Evolutionary conservation across 2,113 vertebrate species (phyloP), one percentile per base, ranked within the genome.

Genomic region (Puma concolor): DNA sequence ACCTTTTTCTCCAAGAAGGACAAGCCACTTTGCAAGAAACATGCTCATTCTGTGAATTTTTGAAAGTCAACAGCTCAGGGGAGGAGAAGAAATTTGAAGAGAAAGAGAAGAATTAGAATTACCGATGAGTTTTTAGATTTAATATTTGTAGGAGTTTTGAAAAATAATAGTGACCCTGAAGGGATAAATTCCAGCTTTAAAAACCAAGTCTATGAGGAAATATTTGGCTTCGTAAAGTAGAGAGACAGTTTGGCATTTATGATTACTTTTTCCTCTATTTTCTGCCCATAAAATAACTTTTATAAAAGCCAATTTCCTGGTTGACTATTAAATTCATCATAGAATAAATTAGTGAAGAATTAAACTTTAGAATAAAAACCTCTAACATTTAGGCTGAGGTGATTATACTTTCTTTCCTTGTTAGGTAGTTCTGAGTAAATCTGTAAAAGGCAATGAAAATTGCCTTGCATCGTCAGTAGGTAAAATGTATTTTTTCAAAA

Each of bases 21-120:
- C 97, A 99, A 99, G 97, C 99, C 99, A 33, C 99, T 99, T 52
- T 99, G 99, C 99, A 99, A 99, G 99, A 99, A 99, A 97, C 99
- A 99, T 0, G 99, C 99, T 91, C 99, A 99, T 96, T 99, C 99
- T 76, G 72, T 99, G 97, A 99, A 99, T 98, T 98, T 99, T 98
- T 99, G 98, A 99, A 96, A 96, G 92, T 96, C 71, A 15, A 19
- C 2, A 0, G 36, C 48, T 88, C 48, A 66, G 66, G 97, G 38
- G 41, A 67, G 81, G 57, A 91, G 74, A 98, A 98, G 91, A 98
- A 92, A 91, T 94, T 81, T 96, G 96, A 96, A 98, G 93, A 96
- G 97, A 93, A 97, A 93, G 69, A 92, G 48, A 88, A 98, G 41
- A 96, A 95, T 98, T 83, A 89, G 92, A 94, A 95, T 94, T 84